Base-by-base conservation (phyloP, 1,140 invertebrate species). In the Drosophila ercepeae region DNA sequence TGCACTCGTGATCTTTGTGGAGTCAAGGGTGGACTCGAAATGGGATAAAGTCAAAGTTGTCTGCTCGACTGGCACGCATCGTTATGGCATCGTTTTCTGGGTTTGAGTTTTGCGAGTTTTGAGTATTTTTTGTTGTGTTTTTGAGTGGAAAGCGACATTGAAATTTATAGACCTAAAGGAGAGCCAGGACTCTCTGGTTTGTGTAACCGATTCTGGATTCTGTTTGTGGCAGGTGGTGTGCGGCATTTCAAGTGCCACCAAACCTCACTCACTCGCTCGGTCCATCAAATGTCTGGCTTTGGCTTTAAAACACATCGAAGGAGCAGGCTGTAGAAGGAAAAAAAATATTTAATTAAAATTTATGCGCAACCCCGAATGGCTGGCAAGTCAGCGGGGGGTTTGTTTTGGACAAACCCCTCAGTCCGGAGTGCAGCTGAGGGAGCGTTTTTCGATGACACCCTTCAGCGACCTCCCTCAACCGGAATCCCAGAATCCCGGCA, bases 321-420 rank as follows among this genome's bases (percentile, higher is more conserved):
- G 60, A 78, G 32, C 60, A 45, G 57, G 2, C 2, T 4, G 21
- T 4, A 21, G 21, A 4, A 21, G 55, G n/a, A 39, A 18, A 42
- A 81, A 74, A 88, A 88, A 88, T 86, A 88, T 86, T 86, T 86
- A 88, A 86, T 86, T 86, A 86, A 86, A 86, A 86, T 88, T 86
- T 88, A 86, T 86, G 77, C 76, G 60, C 74, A 88, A 86, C 79
- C 79, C 79, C 67, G 21, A 51, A 39, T 32, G 29, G 29, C 29
- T 32, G 29, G 29, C 29, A 32, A 57, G 51, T 34, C 60, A 48
- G 57, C 51, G 69, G 49, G 78, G 14, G 39, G 14, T 18, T 42
- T 61, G 75, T 39, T 39, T 39, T 39, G 36, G 36, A 14, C 6
- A 13, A 13, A 36, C n/a, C n/a, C n/a, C n/a, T n/a, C n/a, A n/a